Evolutionary conservation across 2,888 invertebrate species (phyloP).

Genomic region (Rhorus exstirpatorius): DNA sequence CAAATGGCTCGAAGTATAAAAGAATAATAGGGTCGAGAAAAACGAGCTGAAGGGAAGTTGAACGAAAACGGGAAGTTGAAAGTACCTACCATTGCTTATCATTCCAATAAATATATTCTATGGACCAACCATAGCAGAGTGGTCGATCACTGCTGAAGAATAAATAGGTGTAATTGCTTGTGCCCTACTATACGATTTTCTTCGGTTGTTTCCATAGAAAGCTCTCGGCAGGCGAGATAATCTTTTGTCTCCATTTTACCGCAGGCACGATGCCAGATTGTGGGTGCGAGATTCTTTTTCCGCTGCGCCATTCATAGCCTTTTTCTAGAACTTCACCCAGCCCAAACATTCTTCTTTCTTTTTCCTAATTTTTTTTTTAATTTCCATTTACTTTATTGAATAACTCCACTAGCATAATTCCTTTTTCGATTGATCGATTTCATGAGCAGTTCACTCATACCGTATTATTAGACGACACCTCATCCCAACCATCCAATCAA

Average conservation of each 20-base stretch:
- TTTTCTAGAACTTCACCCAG: conserved; percentile 18
- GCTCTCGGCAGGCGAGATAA: conserved; percentile 58
- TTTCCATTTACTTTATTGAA: conserved; percentile 6
- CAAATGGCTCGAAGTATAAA: too few species aligned
- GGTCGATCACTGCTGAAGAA: conserved; percentile 3
- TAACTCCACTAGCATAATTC: neutral
- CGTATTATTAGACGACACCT: neutral
- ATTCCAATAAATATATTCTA: neutral
- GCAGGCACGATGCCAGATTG: conserved; percentile 79
- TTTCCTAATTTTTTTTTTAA: conserved; percentile 18
- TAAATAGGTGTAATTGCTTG: conserved; percentile 12
- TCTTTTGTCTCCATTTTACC: conserved; percentile 73
- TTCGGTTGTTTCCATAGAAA: conserved; percentile 54
- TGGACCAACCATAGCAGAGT: neutral
- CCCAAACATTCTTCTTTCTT: conserved; percentile 37
- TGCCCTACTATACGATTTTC: conserved; percentile 48
- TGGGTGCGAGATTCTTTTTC: conserved; percentile 78
- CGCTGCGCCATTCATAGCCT: conserved; percentile 70
- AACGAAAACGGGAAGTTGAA: neutral
- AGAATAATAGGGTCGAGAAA: too few species aligned
- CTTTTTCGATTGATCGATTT: conserved; percentile 17
- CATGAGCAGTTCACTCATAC: neutral
- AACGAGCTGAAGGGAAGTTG: neutral
- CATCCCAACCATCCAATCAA: neutral
- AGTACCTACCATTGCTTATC: neutral